Percentiles rank a stretch among this genome's conserved stretches.
These are phyloP conservation scores for Cavia aperea DNA, from an alignment of 2,113 vertebrate species.

Conservation along the genomic window DNA sequence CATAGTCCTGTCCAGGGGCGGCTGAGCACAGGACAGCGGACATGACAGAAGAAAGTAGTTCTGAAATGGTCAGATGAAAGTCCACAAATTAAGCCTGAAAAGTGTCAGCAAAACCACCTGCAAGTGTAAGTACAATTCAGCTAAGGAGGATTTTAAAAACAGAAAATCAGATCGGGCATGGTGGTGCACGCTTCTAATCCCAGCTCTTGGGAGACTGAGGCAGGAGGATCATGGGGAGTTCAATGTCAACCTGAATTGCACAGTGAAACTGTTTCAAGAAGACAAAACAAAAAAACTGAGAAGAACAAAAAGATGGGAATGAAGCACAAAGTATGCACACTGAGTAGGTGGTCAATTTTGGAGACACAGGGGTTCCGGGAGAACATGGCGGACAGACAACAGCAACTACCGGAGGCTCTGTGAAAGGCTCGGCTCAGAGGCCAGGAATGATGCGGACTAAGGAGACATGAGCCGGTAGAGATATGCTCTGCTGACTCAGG, in stretches of 20 bases:
- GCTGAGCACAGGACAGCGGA: background rate
- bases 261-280: background rate
- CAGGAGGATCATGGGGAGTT: background rate
- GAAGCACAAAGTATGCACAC: background rate
- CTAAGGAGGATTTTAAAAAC: background rate
- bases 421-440: no score
- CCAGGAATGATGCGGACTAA: no score
- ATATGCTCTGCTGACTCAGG: no score
- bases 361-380: background rate
- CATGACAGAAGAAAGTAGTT: background rate
- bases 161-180: background rate
- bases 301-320: background rate
- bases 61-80: background rate
- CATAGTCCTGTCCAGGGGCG: background rate
- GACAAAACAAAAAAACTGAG: background rate
- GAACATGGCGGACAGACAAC: no score
- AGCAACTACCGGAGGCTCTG: no score
- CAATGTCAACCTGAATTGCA: background rate
- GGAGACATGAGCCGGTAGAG: no score
- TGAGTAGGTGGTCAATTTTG: background rate
- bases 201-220: background rate
- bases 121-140: background rate
- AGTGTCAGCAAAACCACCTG: background rate
- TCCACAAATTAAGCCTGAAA: background rate
- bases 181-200: background rate